A percentile compares a stretch with the other conserved stretches of the same genome.
phyloP scores from a whole-genome alignment of 2,888 invertebrate genomes.

The Drosophila mulleri region DNA sequence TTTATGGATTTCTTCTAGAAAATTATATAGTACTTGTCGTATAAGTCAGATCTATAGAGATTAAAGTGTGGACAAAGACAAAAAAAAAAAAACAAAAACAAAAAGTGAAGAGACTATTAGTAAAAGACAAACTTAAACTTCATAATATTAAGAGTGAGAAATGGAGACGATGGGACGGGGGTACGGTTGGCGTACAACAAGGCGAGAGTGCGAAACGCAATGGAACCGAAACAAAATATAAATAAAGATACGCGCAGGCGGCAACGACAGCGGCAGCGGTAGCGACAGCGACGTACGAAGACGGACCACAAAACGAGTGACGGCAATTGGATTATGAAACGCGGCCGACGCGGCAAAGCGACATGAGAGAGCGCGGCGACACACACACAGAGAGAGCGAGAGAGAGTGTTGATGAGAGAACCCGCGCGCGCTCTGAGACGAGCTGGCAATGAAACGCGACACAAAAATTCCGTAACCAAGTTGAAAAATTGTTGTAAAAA shows the following conservation, averaged over 20 bases:
- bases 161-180: slow-evolving; percentile 13
- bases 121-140: slow-evolving; percentile 39
- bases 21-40: slow-evolving; percentile 65
- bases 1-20: slow-evolving; percentile 54
- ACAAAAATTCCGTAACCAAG: slow-evolving; percentile 77
- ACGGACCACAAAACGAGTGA: slow-evolving; percentile 56
- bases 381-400: slow-evolving; percentile 1
- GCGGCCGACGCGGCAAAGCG: slow-evolving; percentile 65
- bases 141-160: neutral
- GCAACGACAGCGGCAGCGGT: slow-evolving; percentile 10
- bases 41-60: slow-evolving; percentile 55
- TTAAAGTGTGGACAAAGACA: neutral
- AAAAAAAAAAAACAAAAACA: slow-evolving; percentile 1
- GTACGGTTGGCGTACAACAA: slow-evolving; percentile 8
- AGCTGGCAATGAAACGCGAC: slow-evolving; percentile 65
- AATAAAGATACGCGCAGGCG: slow-evolving; percentile 70
- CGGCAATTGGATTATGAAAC: slow-evolving; percentile 78
- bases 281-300: slow-evolving; percentile 36
- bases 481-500: slow-evolving; percentile 47
- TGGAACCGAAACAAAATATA: slow-evolving; percentile 78
- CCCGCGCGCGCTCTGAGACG: slow-evolving; percentile 40
- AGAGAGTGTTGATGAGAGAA: slow-evolving; percentile 13
- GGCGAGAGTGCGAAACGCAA: slow-evolving; percentile 52
- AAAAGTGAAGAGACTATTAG: slow-evolving; percentile 21
- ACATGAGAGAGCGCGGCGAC: slow-evolving; percentile 33